These are phyloP conservation scores for Caenorhabditis afra DNA, from an alignment of 2,888 invertebrate species.

Conservation along the genomic window DNA sequence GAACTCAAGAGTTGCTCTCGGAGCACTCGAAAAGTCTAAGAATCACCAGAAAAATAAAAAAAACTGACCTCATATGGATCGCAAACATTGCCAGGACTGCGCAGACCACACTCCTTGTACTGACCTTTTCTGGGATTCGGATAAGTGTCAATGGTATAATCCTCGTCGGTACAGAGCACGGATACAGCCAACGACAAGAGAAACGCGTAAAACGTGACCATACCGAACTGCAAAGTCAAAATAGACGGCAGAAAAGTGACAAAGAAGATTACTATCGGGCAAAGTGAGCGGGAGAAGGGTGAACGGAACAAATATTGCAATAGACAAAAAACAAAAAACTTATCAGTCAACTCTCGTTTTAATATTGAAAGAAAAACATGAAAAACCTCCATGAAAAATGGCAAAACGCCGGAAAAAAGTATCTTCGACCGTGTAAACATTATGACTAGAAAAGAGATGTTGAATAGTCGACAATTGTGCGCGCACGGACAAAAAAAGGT, in stretches of 20 bases:
- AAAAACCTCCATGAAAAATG: too few relatives aligned
- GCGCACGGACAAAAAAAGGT: constrained; percentile 15
- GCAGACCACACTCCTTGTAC: constrained; percentile 66
- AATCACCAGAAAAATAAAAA: neutral
- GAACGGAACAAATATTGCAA: constrained; percentile 41
- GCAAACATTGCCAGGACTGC: constrained; percentile 64
- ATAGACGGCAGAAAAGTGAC: too few relatives aligned
- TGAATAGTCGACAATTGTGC: constrained; percentile 20
- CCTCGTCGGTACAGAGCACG: constrained; percentile 23
- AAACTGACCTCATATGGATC: constrained; percentile 68
- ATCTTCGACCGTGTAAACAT: neutral
- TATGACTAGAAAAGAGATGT: constrained; percentile 18
- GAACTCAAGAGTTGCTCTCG: neutral
- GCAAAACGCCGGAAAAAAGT: neutral
- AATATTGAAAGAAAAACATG: too few relatives aligned
- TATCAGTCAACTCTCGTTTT: constrained; percentile 4
- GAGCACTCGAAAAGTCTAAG: neutral
- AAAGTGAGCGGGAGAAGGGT: neutral
- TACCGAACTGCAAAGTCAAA: neutral
- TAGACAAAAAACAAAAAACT: constrained; percentile 42
- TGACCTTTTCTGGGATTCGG: constrained; percentile 66
- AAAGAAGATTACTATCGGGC: constrained; percentile 12
- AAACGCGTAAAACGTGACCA: neutral
- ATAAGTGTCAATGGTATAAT: constrained; percentile 62
- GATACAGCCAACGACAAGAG: neutral